Evolutionary conservation across 2,797 vertebrate genomes (phyloP).

Genomic region (Meda fulgida): DNA sequence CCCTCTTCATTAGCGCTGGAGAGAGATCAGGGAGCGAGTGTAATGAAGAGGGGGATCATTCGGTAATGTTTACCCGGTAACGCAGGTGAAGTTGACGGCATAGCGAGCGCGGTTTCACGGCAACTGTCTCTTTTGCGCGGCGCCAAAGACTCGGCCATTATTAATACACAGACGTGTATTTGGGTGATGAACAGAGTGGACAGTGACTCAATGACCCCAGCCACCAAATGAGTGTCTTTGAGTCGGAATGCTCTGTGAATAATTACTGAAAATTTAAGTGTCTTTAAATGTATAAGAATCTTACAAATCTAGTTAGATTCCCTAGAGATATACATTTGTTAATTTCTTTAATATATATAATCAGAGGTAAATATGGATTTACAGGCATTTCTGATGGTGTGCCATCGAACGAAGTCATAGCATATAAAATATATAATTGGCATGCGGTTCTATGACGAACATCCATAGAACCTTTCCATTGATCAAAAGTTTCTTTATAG

Average conservation of each 20-base stretch:
- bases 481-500: neutral
- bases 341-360: neutral
- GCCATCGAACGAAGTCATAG: neutral
- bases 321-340: neutral
- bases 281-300: constrained; percentile 20
- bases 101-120: constrained; percentile 28
- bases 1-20: constrained; percentile 54
- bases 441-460: neutral
- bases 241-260: neutral
- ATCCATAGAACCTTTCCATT: neutral
- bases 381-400: neutral
- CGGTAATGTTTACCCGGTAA: constrained; percentile 40
- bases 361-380: neutral
- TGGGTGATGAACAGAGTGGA: constrained; percentile 13
- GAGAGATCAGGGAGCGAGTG: constrained; percentile 44
- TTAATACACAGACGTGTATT: constrained; percentile 13
- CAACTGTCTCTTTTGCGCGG: constrained; percentile 36
- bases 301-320: neutral
- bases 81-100: constrained; percentile 34
- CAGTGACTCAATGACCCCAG: constrained; percentile 36
- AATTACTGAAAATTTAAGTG: constrained; percentile 9
- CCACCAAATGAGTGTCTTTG: neutral
- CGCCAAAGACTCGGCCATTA: constrained; percentile 5
- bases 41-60: constrained; percentile 49
- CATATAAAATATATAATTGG: neutral